A percentile compares a stretch with the other conserved stretches of the same genome.
phyloP scores from a whole-genome alignment of 2,888 invertebrate genomes.

The Ephialtes manifestator region DNA sequence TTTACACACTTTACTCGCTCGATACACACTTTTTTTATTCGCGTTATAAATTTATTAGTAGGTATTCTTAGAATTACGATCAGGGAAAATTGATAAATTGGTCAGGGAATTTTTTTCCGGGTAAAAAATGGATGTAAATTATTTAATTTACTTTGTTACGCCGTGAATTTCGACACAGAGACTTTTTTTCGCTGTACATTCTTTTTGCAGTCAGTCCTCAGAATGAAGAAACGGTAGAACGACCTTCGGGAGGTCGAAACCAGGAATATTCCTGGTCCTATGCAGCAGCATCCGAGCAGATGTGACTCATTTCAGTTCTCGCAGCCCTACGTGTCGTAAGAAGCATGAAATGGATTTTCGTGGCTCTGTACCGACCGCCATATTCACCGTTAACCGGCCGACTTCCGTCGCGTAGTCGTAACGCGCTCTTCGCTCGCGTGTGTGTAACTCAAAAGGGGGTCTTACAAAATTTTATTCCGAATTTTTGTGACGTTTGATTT shows the following conservation, averaged over 20 bases:
- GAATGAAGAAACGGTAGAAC: slow-evolving; percentile 8
- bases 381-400: slow-evolving; percentile 79
- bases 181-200: not conserved
- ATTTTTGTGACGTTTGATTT: slow-evolving; percentile 47
- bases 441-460: not conserved
- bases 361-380: slow-evolving; percentile 67
- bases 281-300: not conserved
- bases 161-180: not conserved
- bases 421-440: slow-evolving; percentile 3
- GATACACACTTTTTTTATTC: too few relatives aligned
- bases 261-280: slow-evolving; percentile 1
- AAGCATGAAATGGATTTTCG: slow-evolving; percentile 73
- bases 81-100: too few relatives aligned
- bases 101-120: too few relatives aligned
- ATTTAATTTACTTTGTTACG: too few relatives aligned
- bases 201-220: not conserved
- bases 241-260: slow-evolving; percentile 48
- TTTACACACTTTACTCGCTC: too few relatives aligned
- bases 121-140: too few relatives aligned
- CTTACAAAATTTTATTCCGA: slow-evolving; percentile 34
- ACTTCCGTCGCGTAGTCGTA: slow-evolving; percentile 71
- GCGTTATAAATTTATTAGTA: too few relatives aligned
- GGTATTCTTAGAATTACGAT: too few relatives aligned
- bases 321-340: slow-evolving; percentile 50
- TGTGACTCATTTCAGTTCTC: slow-evolving; percentile 22